Base-by-base conservation (phyloP, 2,888 invertebrate species). In the Pharmacophagus antenor region DNA sequence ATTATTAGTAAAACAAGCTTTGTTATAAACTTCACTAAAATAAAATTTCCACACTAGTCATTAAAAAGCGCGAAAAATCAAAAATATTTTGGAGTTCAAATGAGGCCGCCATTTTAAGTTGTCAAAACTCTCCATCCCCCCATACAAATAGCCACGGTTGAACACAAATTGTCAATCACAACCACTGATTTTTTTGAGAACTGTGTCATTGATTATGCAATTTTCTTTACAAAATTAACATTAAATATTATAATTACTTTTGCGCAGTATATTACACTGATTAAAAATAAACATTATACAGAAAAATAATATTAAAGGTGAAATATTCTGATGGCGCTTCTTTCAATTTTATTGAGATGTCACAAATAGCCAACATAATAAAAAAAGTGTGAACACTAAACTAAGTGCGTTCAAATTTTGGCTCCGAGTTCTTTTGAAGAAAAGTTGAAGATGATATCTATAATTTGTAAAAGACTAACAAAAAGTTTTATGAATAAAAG, bases 101-200 rank as follows among this genome's bases (percentile, higher is more conserved):
- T 77, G 88, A 82, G 84, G 85, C 91, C 91, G 91, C 91, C 91
- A 91, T 91, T 88, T 86, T 89, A 87, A 70, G 77, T 79, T 88
- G 88, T 88, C 90, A 90, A 88, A 61, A 87, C 73, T 69, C 64
- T 67, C 66, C 72, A 73, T 75, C 74, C 74, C 74, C 74, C 74
- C 78, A 77, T 79, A 76, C 76, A 76, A 69, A 67, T 80, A 79
- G 82, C 85, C 88, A 88, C 88, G 82, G 88, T 88, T 88, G 74
- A 87, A 88, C 86, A 88, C 89, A 88, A 89, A 88, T 82, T 79
- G 66, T 67, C 70, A 67, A 61, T 63, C 58, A 67, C 60, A 63
- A 70, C 70, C 64, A 64, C 57, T 65, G 60, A 55, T 67, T 59
- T 60, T 62, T 52, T 37, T n/a, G 17, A 25, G 41, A 41, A 41